A percentile compares a stretch with the other conserved stretches of the same genome.
Conservation (phyloP, 2,888 invertebrate genomes). For the Agrotis puta region DNA sequence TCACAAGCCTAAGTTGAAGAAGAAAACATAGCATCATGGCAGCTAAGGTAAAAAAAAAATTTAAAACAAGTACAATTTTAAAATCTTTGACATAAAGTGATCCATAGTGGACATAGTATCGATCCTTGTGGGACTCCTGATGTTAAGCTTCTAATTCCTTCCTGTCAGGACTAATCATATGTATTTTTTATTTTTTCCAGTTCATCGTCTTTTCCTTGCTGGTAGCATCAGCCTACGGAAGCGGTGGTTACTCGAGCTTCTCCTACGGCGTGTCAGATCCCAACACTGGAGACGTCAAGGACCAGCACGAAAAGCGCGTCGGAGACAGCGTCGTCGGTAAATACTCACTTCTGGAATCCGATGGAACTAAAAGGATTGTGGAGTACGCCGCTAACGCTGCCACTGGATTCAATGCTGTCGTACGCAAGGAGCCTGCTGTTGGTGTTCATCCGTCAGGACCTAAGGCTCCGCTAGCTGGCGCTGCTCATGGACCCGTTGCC, state of each 20-base stretch:
- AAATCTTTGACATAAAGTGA: background rate
- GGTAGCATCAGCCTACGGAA: conserved; percentile 74
- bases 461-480: conserved; percentile 38
- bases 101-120: background rate
- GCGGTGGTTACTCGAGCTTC: conserved; percentile 79
- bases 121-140: conserved; percentile 9
- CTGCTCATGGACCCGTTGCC: conserved; percentile 62
- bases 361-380: conserved; percentile 91
- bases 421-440: conserved; percentile 78
- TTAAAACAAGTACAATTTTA: conserved; percentile 6
- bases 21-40: conserved; percentile 75
- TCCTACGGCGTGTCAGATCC: conserved; percentile 83
- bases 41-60: conserved; percentile 75
- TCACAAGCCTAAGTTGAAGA: conserved; percentile 73
- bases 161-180: background rate
- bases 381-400: conserved; percentile 87
- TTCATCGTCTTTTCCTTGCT: conserved; percentile 75
- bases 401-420: conserved; percentile 80
- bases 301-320: conserved; percentile 91
- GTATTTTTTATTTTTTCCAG: conserved; percentile 76
- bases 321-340: conserved; percentile 91
- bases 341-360: conserved; percentile 88
- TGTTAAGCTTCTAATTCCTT: background rate
- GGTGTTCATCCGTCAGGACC: conserved; percentile 65
- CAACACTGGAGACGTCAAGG: conserved; percentile 81